These are phyloP conservation scores for Drosophila biarmipes DNA, from an alignment of 1,140 invertebrate genomes.

Conservation along the genomic window DNA sequence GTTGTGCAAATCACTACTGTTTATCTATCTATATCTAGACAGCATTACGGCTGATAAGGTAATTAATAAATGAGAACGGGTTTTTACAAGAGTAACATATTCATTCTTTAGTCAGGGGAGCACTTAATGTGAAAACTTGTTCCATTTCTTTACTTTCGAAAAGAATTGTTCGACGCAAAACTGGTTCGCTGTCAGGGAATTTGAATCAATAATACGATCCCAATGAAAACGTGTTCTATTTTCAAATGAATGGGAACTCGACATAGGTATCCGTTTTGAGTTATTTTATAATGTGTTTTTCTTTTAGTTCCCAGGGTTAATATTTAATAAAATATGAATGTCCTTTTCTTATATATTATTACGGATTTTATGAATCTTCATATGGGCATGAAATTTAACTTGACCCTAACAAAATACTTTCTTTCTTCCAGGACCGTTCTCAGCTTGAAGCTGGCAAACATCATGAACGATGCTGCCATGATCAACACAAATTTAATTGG, in stretches of 20 bases:
- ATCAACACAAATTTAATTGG: slow-evolving; percentile 90
- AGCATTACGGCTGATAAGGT: slow-evolving; percentile 2
- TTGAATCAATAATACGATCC: neutral
- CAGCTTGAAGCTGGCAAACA: slow-evolving; percentile 89
- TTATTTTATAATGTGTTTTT: neutral
- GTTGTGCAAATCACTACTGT: neutral
- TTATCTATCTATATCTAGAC: neutral
- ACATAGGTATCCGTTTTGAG: neutral
- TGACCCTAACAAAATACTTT: no score
- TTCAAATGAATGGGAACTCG: neutral
- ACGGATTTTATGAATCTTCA: no score
- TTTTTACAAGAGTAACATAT: slow-evolving; percentile 8
- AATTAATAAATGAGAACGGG: slow-evolving; percentile 5
- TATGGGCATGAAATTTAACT: no score
- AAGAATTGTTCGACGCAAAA: neutral
- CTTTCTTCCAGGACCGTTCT: slow-evolving; percentile 87
- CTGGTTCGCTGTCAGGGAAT: neutral
- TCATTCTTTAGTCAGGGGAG: neutral
- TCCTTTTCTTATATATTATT: no score
- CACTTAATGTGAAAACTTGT: slow-evolving; percentile 12
- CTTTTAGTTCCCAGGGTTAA: neutral
- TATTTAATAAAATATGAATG: no score
- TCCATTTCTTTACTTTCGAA: slow-evolving; percentile 13
- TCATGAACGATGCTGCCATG: slow-evolving; percentile 90
- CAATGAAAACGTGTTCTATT: neutral